Percentiles rank a stretch among this genome's conserved stretches.
Conservation (phyloP, 2,797 vertebrate species). For the Sebastes itinus region DNA sequence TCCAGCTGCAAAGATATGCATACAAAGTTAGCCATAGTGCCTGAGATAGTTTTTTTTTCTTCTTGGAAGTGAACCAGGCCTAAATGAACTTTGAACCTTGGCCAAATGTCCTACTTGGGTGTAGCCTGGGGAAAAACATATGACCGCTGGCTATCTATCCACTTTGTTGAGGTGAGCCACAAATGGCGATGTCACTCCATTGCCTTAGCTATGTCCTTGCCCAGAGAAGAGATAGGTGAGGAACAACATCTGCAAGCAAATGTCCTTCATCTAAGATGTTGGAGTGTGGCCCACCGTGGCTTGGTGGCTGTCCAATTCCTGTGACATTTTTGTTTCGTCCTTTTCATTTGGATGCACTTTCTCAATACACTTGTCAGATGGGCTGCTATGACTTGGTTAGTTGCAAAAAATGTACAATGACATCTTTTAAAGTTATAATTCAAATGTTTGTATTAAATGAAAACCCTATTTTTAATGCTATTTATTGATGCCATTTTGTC, state of each 20-base stretch:
- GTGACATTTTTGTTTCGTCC: conserved; percentile 5
- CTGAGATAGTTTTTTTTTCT: neutral
- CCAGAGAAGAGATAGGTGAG: conserved; percentile 33
- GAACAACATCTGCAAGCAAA: conserved; percentile 37
- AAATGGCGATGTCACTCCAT: conserved; percentile 18
- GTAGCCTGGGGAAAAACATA: conserved; percentile 32
- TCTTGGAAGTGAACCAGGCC: neutral
- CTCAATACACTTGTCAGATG: neutral
- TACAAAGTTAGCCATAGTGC: neutral
- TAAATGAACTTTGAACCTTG: conserved; percentile 21
- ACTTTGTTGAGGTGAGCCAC: conserved; percentile 35
- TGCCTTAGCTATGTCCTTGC: conserved; percentile 40
- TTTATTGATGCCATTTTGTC: neutral
- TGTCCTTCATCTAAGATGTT: conserved; percentile 44
- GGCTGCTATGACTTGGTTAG: neutral
- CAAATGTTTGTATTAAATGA: neutral
- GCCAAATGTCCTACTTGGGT: conserved; percentile 7
- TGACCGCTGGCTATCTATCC: conserved; percentile 30
- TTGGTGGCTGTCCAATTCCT: neutral
- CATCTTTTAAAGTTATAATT: neutral
- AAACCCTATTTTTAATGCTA: neutral
- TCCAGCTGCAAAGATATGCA: neutral
- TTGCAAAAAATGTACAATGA: neutral
- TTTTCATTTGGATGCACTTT: neutral
- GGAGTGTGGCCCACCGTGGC: neutral